A percentile compares a stretch with the other conserved stretches of the same genome.
These are phyloP conservation scores for Oryzias woworae DNA, from an alignment of 2,113 vertebrate species.

Conservation along the genomic window DNA sequence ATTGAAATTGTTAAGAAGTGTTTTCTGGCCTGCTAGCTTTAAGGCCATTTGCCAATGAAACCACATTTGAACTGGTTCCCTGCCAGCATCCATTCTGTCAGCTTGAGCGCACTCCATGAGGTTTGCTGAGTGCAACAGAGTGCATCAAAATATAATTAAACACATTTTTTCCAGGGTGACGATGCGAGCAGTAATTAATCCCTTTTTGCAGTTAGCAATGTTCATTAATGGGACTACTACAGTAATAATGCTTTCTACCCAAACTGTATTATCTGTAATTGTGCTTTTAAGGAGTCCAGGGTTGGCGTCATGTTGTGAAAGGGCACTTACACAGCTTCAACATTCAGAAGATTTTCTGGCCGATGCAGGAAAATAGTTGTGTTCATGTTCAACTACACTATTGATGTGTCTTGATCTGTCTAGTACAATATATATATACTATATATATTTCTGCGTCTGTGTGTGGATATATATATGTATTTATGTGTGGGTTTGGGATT, in stretches of 20 bases:
- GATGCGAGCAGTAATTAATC: slow-evolving; percentile 73
- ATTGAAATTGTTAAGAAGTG: slow-evolving; percentile 41
- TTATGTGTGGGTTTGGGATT: too few species aligned
- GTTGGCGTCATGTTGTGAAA: background rate
- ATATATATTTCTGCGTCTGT: too few species aligned
- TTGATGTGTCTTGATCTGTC: too few species aligned
- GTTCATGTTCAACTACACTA: too few species aligned
- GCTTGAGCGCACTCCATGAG: slow-evolving; percentile 55
- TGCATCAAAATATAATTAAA: slow-evolving; percentile 72
- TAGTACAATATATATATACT: too few species aligned
- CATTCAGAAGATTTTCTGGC: too few species aligned
- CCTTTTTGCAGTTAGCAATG: slow-evolving; percentile 54
- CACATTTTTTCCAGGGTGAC: slow-evolving; percentile 66
- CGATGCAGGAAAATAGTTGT: too few species aligned
- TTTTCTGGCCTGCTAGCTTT: slow-evolving; percentile 60
- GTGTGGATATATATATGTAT: too few species aligned
- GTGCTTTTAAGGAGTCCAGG: slow-evolving; percentile 27
- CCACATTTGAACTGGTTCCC: slow-evolving; percentile 56
- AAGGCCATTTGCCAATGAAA: slow-evolving; percentile 60
- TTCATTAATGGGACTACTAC: slow-evolving; percentile 64
- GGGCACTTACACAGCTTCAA: background rate
- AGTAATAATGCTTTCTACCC: slow-evolving; percentile 56
- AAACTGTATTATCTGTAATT: slow-evolving; percentile 49
- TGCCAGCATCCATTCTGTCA: slow-evolving; percentile 70
- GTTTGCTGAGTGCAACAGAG: slow-evolving; percentile 60